A percentile compares a stretch with the other conserved stretches of the same genome.
Conservation (phyloP, 53 echinoderm and acorn worm genomes). For the Luidia sarsii region DNA sequence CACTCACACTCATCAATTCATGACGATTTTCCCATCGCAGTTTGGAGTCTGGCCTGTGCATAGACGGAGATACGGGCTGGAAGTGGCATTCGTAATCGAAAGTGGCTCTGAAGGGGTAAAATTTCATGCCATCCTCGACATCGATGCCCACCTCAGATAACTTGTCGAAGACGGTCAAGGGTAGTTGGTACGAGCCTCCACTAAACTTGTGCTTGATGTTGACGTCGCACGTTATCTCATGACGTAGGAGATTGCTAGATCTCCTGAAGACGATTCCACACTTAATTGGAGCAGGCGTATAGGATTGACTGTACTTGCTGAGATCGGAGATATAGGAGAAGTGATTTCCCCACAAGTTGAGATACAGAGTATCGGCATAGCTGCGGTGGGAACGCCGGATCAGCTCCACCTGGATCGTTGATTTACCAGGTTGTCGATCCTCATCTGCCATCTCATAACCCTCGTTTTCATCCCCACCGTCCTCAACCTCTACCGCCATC, state of each 20-base stretch:
- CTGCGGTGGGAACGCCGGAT: not conserved
- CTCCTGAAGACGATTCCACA: not conserved
- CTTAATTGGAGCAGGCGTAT: slow-evolving; percentile 1
- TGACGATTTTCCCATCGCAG: slow-evolving; percentile 10
- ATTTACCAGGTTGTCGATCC: too few relatives aligned
- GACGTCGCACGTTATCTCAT: slow-evolving; percentile 48
- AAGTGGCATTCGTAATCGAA: slow-evolving; percentile 49
- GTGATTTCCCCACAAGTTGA: not conserved
- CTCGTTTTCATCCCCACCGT: not conserved
- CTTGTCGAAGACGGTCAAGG: slow-evolving; percentile 34
- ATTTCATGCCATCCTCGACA: not conserved
- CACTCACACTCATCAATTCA: slow-evolving; percentile 12
- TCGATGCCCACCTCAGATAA: slow-evolving; percentile 51
- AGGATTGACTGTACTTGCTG: not conserved
- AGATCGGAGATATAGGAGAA: slow-evolving; percentile 33
- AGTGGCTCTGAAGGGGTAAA: slow-evolving; percentile 35
- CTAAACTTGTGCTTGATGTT: slow-evolving; percentile 37
- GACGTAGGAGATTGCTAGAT: not conserved
- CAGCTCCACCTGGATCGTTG: not conserved
- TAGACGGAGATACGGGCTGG: not conserved
- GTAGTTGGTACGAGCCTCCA: slow-evolving; percentile 10
- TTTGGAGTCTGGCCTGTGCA: not conserved
- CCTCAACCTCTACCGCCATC: slow-evolving; percentile 35
- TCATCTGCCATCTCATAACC: too few relatives aligned
- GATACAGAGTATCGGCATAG: not conserved